Conservation (phyloP, 2,888 invertebrate genomes). For the Cerastoderma edule region DNA sequence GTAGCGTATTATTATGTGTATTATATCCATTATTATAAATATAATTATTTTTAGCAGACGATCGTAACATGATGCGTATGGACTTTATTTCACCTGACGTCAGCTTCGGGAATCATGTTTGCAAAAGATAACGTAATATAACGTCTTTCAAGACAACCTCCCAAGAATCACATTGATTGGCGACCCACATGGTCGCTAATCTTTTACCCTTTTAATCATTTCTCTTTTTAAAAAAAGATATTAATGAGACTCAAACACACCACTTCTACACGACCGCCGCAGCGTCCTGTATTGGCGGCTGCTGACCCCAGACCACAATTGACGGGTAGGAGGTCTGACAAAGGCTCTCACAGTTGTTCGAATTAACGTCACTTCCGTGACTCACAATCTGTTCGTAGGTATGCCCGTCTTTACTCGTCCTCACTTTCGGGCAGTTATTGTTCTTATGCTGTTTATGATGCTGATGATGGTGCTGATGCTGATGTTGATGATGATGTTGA, state of each 20-base stretch:
- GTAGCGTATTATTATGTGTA: too few relatives aligned
- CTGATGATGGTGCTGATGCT: conserved; percentile 24
- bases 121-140: too few relatives aligned
- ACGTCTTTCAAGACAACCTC: background rate
- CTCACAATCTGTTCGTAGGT: conserved; percentile 64
- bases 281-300: conserved; percentile 62
- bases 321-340: conserved; percentile 57
- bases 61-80: too few relatives aligned
- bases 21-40: too few relatives aligned
- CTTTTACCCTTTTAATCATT: conserved; percentile 17
- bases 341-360: conserved; percentile 36
- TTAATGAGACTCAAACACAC: conserved; percentile 7
- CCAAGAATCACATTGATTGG: background rate
- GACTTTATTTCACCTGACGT: too few relatives aligned
- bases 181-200: conserved; percentile 3
- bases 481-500: conserved; percentile 40
- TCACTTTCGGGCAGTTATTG: conserved; percentile 63
- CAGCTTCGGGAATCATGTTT: too few relatives aligned
- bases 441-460: conserved; percentile 53
- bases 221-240: background rate
- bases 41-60: too few relatives aligned
- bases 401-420: conserved; percentile 68
- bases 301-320: conserved; percentile 70
- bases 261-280: conserved; percentile 67
- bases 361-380: conserved; percentile 44